A percentile compares a stretch with the other conserved stretches of the same genome.
These are phyloP conservation scores for Drosophila atripex DNA, from an alignment of 2,888 invertebrate species.

Conservation along the genomic window DNA sequence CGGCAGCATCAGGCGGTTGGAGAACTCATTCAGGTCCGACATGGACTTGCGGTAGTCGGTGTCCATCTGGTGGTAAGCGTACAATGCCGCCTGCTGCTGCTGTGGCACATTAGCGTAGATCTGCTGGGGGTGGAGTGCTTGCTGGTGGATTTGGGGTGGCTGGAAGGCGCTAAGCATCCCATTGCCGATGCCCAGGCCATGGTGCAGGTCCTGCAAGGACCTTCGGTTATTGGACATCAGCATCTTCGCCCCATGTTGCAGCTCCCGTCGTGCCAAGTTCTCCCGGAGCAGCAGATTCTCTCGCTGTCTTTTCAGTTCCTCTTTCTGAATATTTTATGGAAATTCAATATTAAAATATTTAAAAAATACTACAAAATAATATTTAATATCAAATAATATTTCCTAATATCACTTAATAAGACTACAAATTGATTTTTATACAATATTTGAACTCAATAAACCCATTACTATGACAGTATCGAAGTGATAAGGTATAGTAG, in stretches of 20 bases:
- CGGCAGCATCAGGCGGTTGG: conserved; percentile 77
- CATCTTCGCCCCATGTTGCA: conserved; percentile 84
- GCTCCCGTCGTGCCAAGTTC: conserved; percentile 85
- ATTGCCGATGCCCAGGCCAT: conserved; percentile 62
- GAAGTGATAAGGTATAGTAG: background rate
- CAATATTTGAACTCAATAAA: background rate
- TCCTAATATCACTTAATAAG: background rate
- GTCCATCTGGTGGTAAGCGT: conserved; percentile 81
- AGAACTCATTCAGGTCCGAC: conserved; percentile 86
- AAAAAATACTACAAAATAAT: background rate
- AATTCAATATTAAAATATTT: background rate
- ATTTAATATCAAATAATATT: background rate
- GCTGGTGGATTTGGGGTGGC: conserved; percentile 69
- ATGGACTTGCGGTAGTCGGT: conserved; percentile 86
- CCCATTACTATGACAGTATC: background rate
- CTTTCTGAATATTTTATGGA: conserved; percentile 85
- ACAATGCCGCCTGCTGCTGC: conserved; percentile 52
- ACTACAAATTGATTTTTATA: background rate
- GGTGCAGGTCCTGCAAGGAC: conserved; percentile 87
- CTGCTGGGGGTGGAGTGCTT: conserved; percentile 36
- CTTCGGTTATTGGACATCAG: conserved; percentile 85
- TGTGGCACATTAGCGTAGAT: conserved; percentile 70
- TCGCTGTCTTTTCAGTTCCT: conserved; percentile 90
- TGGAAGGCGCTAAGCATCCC: conserved; percentile 62
- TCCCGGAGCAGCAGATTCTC: conserved; percentile 89